Conservation (phyloP, 2,797 vertebrate species). For the Pygocentrus nattereri region DNA sequence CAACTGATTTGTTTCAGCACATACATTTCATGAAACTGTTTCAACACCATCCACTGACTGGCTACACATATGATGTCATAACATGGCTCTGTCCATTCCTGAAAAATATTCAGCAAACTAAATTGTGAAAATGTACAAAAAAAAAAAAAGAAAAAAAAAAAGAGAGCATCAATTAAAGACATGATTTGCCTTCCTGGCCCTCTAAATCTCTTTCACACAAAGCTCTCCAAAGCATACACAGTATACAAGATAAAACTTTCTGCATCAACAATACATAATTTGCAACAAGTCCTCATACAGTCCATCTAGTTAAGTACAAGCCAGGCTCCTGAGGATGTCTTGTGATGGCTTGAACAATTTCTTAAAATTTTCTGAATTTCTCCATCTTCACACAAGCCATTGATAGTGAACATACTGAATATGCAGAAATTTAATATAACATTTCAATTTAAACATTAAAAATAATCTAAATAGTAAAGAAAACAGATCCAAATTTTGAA, state of each 20-base stretch:
- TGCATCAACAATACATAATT: slow-evolving; percentile 49
- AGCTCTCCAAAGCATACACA: slow-evolving; percentile 73
- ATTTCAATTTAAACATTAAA: neutral
- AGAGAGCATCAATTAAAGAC: slow-evolving; percentile 12
- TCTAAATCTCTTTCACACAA: slow-evolving; percentile 23
- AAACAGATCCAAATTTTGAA: neutral
- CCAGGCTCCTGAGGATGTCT: slow-evolving; percentile 35
- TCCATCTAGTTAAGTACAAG: slow-evolving; percentile 21
- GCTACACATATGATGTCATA: slow-evolving; percentile 14
- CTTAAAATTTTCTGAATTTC: slow-evolving; percentile 18
- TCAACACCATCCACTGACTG: neutral
- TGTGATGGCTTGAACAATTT: slow-evolving; percentile 4
- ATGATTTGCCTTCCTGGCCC: slow-evolving; percentile 34
- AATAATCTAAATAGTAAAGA: slow-evolving; percentile 34
- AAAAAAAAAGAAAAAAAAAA: too few relatives aligned
- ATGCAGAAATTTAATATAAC: slow-evolving; percentile 44
- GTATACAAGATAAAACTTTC: slow-evolving; percentile 70
- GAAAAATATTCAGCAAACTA: neutral
- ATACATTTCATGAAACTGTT: neutral
- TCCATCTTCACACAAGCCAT: slow-evolving; percentile 37
- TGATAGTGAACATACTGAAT: slow-evolving; percentile 45
- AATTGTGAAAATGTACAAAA: slow-evolving; percentile 13
- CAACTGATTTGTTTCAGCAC: neutral
- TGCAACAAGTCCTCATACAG: slow-evolving; percentile 10
- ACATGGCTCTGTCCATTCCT: neutral